phyloP scores from a whole-genome alignment of 1,140 invertebrate species.

The Acromyrmex heyeri region DNA sequence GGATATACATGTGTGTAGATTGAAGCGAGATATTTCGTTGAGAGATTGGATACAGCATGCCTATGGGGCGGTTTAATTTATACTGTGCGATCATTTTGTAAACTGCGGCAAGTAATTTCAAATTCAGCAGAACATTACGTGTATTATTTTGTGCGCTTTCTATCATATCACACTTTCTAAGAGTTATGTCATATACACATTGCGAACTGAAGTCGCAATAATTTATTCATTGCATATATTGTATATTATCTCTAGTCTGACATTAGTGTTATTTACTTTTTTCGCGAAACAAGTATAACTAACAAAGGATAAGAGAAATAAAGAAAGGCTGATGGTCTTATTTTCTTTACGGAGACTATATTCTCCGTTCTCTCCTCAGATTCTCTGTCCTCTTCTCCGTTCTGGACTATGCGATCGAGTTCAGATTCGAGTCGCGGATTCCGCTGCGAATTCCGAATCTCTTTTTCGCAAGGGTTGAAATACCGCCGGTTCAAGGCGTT shows the following conservation, averaged over 20 bases:
- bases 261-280: slow-evolving; percentile 10
- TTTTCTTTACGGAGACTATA: slow-evolving; percentile 23
- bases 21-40: slow-evolving; percentile 60
- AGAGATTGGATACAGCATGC: slow-evolving; percentile 55
- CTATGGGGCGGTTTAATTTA: slow-evolving; percentile 61
- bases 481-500: slow-evolving; percentile 77
- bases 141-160: slow-evolving; percentile 31
- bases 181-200: neutral
- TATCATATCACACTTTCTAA: slow-evolving; percentile 2
- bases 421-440: slow-evolving; percentile 28
- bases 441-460: slow-evolving; percentile 58
- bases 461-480: slow-evolving; percentile 76
- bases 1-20: slow-evolving; percentile 24
- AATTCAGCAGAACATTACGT: slow-evolving; percentile 43
- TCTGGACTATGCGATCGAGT: slow-evolving; percentile 13
- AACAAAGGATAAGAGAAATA: neutral
- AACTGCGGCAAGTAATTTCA: slow-evolving; percentile 22
- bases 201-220: slow-evolving; percentile 1
- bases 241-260: slow-evolving; percentile 22
- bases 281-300: slow-evolving; percentile 11
- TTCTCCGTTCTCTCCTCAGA: neutral
- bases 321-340: slow-evolving; percentile 20
- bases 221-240: neutral
- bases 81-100: slow-evolving; percentile 32
- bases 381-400: too few relatives aligned